Base-by-base conservation (phyloP, 2,888 invertebrate genomes). In the Leptinotarsa haldemani region DNA sequence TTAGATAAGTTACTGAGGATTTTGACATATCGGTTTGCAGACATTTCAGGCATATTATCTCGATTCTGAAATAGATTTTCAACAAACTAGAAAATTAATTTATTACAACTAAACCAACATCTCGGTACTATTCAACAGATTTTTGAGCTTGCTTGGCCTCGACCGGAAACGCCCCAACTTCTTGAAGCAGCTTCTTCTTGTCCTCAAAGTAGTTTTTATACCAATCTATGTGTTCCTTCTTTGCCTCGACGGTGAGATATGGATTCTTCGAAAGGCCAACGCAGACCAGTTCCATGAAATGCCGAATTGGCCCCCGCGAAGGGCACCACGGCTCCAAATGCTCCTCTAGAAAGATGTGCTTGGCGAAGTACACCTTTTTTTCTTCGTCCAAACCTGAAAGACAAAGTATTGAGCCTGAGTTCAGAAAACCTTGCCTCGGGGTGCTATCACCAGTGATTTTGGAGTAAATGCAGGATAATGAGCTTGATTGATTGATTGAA, bases 221-320 rank as follows among this genome's bases (percentile, higher is more conserved):
- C 98, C 98, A 99, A 76, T 92, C 87, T 63, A 99, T 94, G 83
- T 97, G 97, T 15, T 94, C 95, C 77, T 90, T 91, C 86, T 99
- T 99, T 82, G 97, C 95, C 78, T 93, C 87, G 0, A 94, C 95
- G 0, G 95, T 95, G 82, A 98, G 90, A 87, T 95, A 96, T 0
- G 97, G 94, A 89, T 99, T 99, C 87, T 97, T 97, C 0, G 97
- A 97, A 1, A 99, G 90, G 5, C 98, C 99, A 0, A 94, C 92
- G 80, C 95, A 94, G 0, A 99, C 98, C 7, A 99, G 89, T 84
- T 99, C 98, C 99, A 99, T 99, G 86, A 97, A 99, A 87, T 98
- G 96, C 9, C 97, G 90, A 78, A 99, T 90, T 0, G 99, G 98
- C 0, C 98, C 99, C 80, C 90, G 92, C 64, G 89, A 90, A 0